phyloP scores from a whole-genome alignment of 2,113 vertebrate species.

The Colius striatus region DNA sequence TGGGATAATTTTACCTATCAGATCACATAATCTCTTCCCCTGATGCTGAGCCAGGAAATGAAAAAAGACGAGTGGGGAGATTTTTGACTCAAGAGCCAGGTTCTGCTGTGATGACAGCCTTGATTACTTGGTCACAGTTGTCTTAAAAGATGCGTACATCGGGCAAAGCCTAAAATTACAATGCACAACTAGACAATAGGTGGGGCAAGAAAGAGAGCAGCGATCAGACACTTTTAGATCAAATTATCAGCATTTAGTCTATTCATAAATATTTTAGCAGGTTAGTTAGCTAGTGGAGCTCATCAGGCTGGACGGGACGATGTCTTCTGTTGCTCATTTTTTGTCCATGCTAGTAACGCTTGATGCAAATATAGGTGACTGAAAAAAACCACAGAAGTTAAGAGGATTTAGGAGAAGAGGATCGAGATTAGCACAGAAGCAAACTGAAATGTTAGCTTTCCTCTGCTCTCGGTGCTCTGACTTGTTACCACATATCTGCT shows the following conservation, averaged over 20 bases:
- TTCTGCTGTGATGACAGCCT: constrained; percentile 43
- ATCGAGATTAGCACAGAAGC: neutral
- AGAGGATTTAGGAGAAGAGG: constrained; percentile 53
- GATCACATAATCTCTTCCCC: constrained; percentile 72
- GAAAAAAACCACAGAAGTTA: neutral
- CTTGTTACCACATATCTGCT: constrained; percentile 32
- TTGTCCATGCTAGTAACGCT: neutral
- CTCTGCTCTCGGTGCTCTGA: neutral
- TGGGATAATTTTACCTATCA: constrained; percentile 75
- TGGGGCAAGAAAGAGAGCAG: neutral
- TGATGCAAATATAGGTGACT: neutral
- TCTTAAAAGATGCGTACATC: neutral
- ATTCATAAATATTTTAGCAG: neutral
- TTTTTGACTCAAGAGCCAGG: constrained; percentile 15
- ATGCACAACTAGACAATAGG: neutral
- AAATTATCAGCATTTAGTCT: neutral
- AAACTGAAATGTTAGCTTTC: constrained; percentile 37
- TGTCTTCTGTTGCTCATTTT: neutral
- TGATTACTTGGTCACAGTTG: constrained; percentile 18
- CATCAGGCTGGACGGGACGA: neutral
- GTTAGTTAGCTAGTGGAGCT: neutral
- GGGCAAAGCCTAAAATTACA: neutral
- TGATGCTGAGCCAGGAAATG: constrained; percentile 65
- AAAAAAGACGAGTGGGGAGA: constrained; percentile 32
- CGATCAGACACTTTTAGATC: neutral